Conservation (phyloP, 2,888 invertebrate genomes). For the Athalia rosae region DNA sequence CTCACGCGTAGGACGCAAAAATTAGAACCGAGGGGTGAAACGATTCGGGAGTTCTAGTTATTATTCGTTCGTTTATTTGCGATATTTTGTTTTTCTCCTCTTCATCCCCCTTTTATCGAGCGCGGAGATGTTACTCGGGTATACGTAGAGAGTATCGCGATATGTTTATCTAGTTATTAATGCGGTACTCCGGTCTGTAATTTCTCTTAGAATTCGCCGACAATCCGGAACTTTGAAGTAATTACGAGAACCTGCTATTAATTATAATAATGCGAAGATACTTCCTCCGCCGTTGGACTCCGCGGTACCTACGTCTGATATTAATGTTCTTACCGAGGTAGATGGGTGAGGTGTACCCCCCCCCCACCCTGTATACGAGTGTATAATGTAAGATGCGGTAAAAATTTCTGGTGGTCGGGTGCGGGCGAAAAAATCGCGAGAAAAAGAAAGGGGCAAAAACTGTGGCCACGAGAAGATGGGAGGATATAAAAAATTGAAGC, state of each 20-base stretch:
- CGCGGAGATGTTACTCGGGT: neutral
- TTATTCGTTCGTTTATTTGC: too few species aligned
- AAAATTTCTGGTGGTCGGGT: too few species aligned
- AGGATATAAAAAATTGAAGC: neutral
- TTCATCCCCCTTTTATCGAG: neutral
- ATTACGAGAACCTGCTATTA: neutral
- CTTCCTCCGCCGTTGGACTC: neutral
- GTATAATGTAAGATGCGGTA: too few species aligned
- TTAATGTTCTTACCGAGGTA: slow-evolving; percentile 10
- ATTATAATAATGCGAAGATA: slow-evolving; percentile 1
- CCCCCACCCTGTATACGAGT: too few species aligned
- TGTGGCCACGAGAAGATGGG: neutral
- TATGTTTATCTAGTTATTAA: neutral
- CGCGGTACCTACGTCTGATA: slow-evolving; percentile 9
- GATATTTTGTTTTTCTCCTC: too few species aligned
- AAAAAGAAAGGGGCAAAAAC: slow-evolving; percentile 3
- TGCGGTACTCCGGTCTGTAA: neutral
- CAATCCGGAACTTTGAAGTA: slow-evolving; percentile 3
- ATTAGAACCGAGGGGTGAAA: too few species aligned
- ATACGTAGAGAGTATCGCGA: neutral
- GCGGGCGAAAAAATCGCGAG: too few species aligned
- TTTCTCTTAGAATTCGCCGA: neutral
- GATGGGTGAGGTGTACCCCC: neutral
- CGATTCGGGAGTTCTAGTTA: too few species aligned
- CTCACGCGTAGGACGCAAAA: too few species aligned